Base-by-base conservation (phyloP, 2,888 invertebrate species). In the Andrena flavipes region DNA sequence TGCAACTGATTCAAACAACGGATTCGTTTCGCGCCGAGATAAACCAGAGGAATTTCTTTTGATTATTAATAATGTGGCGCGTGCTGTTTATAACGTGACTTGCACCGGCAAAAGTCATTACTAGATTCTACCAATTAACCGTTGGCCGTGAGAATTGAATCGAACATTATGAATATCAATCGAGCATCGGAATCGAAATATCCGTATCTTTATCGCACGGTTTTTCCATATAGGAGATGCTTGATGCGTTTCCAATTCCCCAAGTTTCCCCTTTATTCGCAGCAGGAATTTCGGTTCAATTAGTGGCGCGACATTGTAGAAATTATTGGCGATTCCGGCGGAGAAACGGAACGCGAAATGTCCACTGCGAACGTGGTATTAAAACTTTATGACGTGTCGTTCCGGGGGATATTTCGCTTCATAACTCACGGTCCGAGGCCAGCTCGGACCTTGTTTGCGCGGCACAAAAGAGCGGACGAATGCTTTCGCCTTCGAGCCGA, bases 331-430 rank as follows among this genome's bases (percentile, higher is more conserved):
- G 20, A 62, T 63, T 54, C 35, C 62, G 23, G 2, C 2, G 10
- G n/a, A 49, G 49, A 69, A 49, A 76, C 69, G 49, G 42, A 74
- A 78, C 77, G 42, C 59, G 54, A 70, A 10, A 54, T 51, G 51
- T 68, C 59, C 56, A 63, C 56, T 51, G 23, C 30, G 51, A 13
- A 42, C 48, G 23, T 16, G 68, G 42, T 72, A 72, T 76, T 71
- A 72, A 72, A 82, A 68, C 71, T 75, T 82, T 75, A 82, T 67
- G 75, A 51, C 67, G 35, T 42, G 59, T 49, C 71, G 49, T 82
- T 82, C 59, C 56, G 42, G 20, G 13, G 35, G 67, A 33, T 71
- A 75, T 80, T 81, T 81, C 79, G 62, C n/a, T 20, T 26, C 65
- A 71, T 82, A 70, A 65, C 49, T 76, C 72, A 33, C 20, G 23